Evolutionary conservation across 2,113 vertebrate genomes (phyloP).

Genomic region (Gymnarchus niloticus): DNA sequence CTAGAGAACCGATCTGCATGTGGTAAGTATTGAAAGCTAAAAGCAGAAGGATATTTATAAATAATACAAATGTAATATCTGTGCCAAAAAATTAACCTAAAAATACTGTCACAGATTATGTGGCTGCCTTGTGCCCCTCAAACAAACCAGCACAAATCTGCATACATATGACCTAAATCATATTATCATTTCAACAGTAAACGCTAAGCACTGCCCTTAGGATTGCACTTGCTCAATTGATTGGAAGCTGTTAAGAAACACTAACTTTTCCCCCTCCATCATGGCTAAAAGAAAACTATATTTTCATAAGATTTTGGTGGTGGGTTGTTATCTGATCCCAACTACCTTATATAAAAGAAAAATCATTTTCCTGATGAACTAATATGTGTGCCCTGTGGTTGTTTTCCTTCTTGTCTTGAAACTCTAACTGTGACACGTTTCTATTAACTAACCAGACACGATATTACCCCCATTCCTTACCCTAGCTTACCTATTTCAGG

Average conservation of each 20-base stretch:
- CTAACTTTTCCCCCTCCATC: neutral
- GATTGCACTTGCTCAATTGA: neutral
- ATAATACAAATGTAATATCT: neutral
- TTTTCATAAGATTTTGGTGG: neutral
- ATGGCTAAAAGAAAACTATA: neutral
- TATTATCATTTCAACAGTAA: neutral
- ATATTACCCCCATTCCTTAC: too few species aligned
- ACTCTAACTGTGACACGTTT: neutral
- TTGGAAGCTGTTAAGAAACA: neutral
- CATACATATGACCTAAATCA: constrained; percentile 8
- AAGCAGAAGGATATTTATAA: neutral
- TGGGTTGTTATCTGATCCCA: neutral
- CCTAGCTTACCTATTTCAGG: too few species aligned
- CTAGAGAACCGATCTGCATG: neutral
- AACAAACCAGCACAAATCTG: neutral
- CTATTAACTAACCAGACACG: neutral
- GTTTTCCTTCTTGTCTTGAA: neutral
- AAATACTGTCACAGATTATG: neutral
- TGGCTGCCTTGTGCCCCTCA: neutral
- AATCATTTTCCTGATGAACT: neutral
- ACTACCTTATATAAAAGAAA: neutral
- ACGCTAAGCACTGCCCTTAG: neutral
- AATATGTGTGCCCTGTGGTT: neutral
- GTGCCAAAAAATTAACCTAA: neutral
- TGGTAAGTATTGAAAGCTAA: neutral